These are phyloP conservation scores for Orthosia gothica DNA, from an alignment of 2,888 invertebrate genomes.

Conservation along the genomic window DNA sequence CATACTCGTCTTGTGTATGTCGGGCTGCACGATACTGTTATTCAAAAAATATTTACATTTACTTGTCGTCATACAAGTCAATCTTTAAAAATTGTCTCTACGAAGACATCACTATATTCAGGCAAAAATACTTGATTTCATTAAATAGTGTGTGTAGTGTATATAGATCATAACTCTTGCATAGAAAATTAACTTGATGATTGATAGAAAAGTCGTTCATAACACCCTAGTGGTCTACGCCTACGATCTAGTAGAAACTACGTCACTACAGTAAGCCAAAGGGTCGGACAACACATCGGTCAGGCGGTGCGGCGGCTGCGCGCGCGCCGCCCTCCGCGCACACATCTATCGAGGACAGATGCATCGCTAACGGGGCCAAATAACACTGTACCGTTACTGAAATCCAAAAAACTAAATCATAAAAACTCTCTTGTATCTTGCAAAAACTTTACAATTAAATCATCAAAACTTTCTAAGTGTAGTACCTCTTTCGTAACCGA, in stretches of 20 bases:
- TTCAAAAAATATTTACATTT: slow-evolving; percentile 90
- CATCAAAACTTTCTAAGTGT: slow-evolving; percentile 93
- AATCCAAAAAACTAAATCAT: slow-evolving; percentile 91
- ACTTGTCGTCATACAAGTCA: slow-evolving; percentile 87
- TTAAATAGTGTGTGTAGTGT: slow-evolving; percentile 89
- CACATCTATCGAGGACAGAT: slow-evolving; percentile 91
- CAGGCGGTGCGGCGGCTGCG: slow-evolving; percentile 76
- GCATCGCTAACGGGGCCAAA: slow-evolving; percentile 92
- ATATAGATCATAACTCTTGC: slow-evolving; percentile 90
- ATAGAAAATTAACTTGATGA: slow-evolving; percentile 90
- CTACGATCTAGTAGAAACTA: slow-evolving; percentile 90
- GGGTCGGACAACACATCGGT: slow-evolving; percentile 88
- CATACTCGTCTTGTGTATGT: slow-evolving; percentile 84
- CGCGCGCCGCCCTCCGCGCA: slow-evolving; percentile 78
- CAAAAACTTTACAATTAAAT: slow-evolving; percentile 91
- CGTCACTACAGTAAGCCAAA: slow-evolving; percentile 90
- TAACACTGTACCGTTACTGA: slow-evolving; percentile 91
- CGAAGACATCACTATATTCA: slow-evolving; percentile 90
- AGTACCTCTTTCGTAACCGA: slow-evolving; percentile 97
- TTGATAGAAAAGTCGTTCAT: slow-evolving; percentile 90
- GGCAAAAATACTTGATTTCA: slow-evolving; percentile 87
- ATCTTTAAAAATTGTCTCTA: slow-evolving; percentile 89
- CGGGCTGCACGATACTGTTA: slow-evolving; percentile 85
- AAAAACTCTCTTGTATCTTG: slow-evolving; percentile 91
- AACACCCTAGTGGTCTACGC: slow-evolving; percentile 91